Evolutionary conservation across 2,797 vertebrate genomes (phyloP), one percentile per base, ranked within the genome.

Genomic region (Manis javanica): DNA sequence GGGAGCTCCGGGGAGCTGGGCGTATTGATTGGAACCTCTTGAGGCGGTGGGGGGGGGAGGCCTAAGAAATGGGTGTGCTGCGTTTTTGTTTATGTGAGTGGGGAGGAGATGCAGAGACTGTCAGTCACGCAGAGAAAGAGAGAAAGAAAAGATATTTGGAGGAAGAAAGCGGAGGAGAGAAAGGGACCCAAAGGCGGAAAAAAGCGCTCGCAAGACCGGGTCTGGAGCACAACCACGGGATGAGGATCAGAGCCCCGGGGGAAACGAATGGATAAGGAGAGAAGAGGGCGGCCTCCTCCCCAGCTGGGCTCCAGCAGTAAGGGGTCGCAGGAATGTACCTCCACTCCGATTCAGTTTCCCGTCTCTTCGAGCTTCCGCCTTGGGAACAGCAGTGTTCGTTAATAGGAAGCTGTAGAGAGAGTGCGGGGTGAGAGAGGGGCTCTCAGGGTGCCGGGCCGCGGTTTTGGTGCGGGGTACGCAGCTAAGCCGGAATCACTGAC

Each of bases 251-350:
- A 59, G 49, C 24, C 49, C 37, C 26, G 0, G 37, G 59, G 59
- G 74, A 13, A 21, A 66, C 0, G 0, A 34, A 31, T 9, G 0
- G 59, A 49, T 9, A 14, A 9, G 18, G 31, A 11, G 66, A 57
- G 61, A 31, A 81, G 46, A 72, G 24, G 55, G 42, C 19, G 2
- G 26, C 15, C 64, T 83, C 51, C 37, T 23, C 75, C 55, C 37
- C 57, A n/a, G 46, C 79, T 3, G 7, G 63, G 49, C 15, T 49
- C 21, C 18, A n/a, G 66, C 37, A 34, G 14, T 8, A 9, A 11
- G 0, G 26, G 53, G 49, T 39, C 21, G 78, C 23, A 3, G 18
- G 57, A 71, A 37, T 9, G 87, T 46, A 39, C 83, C 37, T 6
- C 2, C 42, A 23, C n/a, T 31, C 21, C 59, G 51, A 29, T 42